Percentiles rank a stretch among this genome's conserved stretches.
Conservation (phyloP, 2,888 invertebrate genomes). For the Nomada ruficornis region DNA sequence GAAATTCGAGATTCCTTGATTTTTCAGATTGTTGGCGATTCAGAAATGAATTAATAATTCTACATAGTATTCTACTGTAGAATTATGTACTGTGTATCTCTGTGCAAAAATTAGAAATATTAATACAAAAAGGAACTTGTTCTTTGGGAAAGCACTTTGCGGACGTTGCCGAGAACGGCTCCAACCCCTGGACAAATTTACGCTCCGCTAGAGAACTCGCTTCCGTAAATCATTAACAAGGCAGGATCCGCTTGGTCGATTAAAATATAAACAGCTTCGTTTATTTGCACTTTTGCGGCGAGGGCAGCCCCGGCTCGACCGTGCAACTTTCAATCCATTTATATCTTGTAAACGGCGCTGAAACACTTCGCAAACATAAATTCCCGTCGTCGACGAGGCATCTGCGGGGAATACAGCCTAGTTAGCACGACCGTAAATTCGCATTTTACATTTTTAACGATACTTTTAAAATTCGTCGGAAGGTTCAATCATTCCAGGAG, state of each 20-base stretch:
- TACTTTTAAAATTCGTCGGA: conserved; percentile 48
- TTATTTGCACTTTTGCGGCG: conserved; percentile 32
- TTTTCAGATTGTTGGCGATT: no score
- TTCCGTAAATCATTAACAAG: conserved; percentile 16
- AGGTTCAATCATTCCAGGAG: conserved; percentile 25
- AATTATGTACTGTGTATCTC: no score
- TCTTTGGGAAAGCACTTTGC: no score
- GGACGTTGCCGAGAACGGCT: no score
- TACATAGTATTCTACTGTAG: no score
- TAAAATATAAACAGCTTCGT: conserved; percentile 20
- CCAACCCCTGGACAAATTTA: not conserved
- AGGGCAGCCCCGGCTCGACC: not conserved
- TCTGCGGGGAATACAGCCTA: conserved; percentile 39
- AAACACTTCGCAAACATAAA: conserved; percentile 58
- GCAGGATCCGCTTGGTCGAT: not conserved
- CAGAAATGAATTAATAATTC: no score
- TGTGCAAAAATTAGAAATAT: no score
- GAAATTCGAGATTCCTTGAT: no score
- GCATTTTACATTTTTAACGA: conserved; percentile 31
- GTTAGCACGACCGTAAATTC: conserved; percentile 49
- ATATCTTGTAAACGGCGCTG: conserved; percentile 64
- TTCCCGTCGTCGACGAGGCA: conserved; percentile 34
- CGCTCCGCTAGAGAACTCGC: not conserved
- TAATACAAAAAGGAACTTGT: no score
- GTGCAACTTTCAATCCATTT: conserved; percentile 62